These are phyloP conservation scores for Dipus sagitta DNA, from an alignment of 2,797 vertebrate species.

Conservation along the genomic window DNA sequence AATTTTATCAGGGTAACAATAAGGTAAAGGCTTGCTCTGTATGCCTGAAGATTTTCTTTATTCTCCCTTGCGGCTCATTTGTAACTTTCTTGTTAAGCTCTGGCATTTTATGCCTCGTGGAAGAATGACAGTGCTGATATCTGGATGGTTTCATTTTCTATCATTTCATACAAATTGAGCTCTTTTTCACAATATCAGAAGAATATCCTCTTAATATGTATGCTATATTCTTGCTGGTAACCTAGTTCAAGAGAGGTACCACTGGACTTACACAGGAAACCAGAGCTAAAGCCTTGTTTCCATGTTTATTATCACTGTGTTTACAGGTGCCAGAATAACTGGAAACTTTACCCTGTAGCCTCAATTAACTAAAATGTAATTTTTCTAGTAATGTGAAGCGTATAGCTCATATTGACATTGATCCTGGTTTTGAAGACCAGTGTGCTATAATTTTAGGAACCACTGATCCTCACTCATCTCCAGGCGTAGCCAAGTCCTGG, in stretches of 20 bases:
- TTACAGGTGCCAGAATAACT: not conserved
- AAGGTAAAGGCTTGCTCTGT: constrained; percentile 63
- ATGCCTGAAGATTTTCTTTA: constrained; percentile 69
- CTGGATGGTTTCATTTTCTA: constrained; percentile 84
- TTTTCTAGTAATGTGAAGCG: not conserved
- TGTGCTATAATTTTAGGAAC: not conserved
- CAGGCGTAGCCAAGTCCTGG: not conserved
- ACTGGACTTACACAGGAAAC: constrained; percentile 27
- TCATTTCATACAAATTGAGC: constrained; percentile 83
- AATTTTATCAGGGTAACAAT: constrained; percentile 74
- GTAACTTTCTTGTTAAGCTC: constrained; percentile 78
- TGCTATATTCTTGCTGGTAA: constrained; percentile 61
- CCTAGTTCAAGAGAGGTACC: constrained; percentile 55
- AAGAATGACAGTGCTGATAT: constrained; percentile 74
- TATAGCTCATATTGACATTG: not conserved
- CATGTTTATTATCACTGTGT: not conserved
- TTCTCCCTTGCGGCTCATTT: constrained; percentile 71
- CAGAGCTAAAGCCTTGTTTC: constrained; percentile 46
- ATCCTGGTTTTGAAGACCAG: not conserved
- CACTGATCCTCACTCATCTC: fast-evolving
- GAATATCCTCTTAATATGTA: constrained; percentile 74
- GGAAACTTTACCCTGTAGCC: not conserved
- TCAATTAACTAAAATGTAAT: constrained; percentile 12
- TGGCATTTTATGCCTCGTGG: constrained; percentile 79
- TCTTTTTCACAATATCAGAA: constrained; percentile 82